phyloP scores from a whole-genome alignment of 2,797 vertebrate species.

The Mormyrus hasselquistii region DNA sequence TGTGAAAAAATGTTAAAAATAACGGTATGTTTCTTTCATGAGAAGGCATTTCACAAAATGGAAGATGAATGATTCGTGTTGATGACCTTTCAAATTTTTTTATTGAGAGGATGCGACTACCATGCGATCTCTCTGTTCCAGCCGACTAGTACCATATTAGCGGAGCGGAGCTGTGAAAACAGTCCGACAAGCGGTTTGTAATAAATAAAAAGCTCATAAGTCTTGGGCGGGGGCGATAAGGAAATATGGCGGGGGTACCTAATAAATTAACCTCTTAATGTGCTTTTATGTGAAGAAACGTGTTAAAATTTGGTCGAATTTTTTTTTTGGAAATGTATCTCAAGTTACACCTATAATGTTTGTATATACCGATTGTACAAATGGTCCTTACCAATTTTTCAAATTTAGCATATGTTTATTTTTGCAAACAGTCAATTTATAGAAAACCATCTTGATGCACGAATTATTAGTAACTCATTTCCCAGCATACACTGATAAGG shows the following conservation, averaged over 20 bases:
- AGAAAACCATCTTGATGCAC: neutral
- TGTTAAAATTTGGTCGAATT: neutral
- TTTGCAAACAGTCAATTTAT: neutral
- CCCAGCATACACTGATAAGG: neutral
- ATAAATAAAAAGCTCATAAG: slow-evolving; percentile 39
- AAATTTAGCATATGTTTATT: neutral
- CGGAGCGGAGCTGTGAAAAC: neutral
- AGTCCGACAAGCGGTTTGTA: neutral
- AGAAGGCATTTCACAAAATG: slow-evolving; percentile 69
- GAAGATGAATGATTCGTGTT: slow-evolving; percentile 71
- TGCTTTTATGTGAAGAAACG: neutral
- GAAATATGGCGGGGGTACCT: slow-evolving; percentile 43
- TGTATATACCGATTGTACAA: neutral
- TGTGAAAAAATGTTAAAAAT: slow-evolving; percentile 46
- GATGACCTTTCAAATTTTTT: slow-evolving; percentile 47
- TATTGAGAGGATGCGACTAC: neutral
- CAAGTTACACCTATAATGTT: neutral
- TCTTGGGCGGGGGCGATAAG: slow-evolving; percentile 53
- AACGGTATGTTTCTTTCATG: slow-evolving; percentile 73
- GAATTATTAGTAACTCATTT: neutral
- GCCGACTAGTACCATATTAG: neutral
- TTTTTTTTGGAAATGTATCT: neutral
- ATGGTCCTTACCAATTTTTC: neutral
- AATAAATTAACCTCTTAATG: slow-evolving; percentile 21
- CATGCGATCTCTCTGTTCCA: slow-evolving; percentile 17